Conservation (phyloP, 2,113 vertebrate genomes). For the Numenius arquata region DNA sequence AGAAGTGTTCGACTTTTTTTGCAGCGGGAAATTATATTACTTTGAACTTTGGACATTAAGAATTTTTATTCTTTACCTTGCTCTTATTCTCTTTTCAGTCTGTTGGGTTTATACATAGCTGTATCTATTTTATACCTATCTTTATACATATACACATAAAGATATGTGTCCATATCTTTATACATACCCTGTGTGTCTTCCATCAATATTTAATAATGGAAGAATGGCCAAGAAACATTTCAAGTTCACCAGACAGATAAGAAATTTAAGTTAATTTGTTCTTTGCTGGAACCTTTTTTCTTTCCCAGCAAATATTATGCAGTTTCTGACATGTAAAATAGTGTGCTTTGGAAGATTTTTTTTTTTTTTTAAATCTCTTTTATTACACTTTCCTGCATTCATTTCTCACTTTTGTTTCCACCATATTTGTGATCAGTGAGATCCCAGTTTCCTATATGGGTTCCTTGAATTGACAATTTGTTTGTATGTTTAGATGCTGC, state of each 20-base stretch:
- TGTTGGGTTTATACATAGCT: neutral
- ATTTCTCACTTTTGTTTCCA: neutral
- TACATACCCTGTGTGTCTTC: neutral
- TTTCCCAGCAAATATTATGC: neutral
- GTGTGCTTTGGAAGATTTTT: neutral
- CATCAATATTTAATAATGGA: neutral
- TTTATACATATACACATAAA: too few species aligned
- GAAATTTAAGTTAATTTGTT: neutral
- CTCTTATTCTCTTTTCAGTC: neutral
- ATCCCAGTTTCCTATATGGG: neutral
- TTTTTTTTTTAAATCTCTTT: neutral
- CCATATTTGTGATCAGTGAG: neutral
- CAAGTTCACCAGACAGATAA: neutral
- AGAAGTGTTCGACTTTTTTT: neutral
- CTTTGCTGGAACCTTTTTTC: neutral
- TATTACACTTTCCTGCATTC: neutral
- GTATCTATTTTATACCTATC: too few species aligned
- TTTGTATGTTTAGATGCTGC: neutral
- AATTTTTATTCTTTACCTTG: neutral
- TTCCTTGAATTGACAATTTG: neutral
- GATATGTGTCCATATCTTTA: too few species aligned
- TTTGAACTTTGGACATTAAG: neutral
- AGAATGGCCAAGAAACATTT: neutral
- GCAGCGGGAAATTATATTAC: neutral
- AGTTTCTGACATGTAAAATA: neutral